Percentiles rank a stretch among this genome's conserved stretches.
Evolutionary conservation across 2,888 invertebrate species (phyloP).

Genomic region (Tenodera sinensis): DNA sequence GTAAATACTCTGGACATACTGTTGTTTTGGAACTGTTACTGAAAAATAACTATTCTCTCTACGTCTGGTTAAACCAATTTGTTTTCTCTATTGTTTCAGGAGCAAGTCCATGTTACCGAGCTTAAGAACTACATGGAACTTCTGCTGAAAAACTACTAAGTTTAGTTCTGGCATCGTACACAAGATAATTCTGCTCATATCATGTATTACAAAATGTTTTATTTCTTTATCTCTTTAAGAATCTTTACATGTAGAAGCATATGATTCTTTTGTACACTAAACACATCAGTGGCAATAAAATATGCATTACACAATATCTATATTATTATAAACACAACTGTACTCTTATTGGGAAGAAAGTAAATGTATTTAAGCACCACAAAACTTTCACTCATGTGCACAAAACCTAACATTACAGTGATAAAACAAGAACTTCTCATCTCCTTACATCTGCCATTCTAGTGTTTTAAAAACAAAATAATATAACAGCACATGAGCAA

Average conservation of each 20-base stretch:
- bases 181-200: background rate
- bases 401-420: background rate
- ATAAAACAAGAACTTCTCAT: no score
- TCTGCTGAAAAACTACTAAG: constrained; percentile 47
- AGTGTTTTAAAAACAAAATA: no score
- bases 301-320: background rate
- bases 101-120: constrained; percentile 65
- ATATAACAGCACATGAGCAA: no score
- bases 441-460: no score
- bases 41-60: no score
- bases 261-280: background rate
- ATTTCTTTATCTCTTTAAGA: background rate
- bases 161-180: background rate
- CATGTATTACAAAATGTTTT: background rate
- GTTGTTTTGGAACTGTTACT: no score
- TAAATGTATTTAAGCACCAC: background rate
- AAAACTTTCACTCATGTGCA: background rate
- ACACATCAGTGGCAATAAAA: background rate
- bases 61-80: no score
- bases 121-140: constrained; percentile 57
- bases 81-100: constrained; percentile 48
- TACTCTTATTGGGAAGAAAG: background rate
- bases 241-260: background rate
- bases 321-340: background rate
- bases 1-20: no score